Evolutionary conservation across 2,797 vertebrate genomes (phyloP).

Genomic region (Nyctalus aviator): DNA sequence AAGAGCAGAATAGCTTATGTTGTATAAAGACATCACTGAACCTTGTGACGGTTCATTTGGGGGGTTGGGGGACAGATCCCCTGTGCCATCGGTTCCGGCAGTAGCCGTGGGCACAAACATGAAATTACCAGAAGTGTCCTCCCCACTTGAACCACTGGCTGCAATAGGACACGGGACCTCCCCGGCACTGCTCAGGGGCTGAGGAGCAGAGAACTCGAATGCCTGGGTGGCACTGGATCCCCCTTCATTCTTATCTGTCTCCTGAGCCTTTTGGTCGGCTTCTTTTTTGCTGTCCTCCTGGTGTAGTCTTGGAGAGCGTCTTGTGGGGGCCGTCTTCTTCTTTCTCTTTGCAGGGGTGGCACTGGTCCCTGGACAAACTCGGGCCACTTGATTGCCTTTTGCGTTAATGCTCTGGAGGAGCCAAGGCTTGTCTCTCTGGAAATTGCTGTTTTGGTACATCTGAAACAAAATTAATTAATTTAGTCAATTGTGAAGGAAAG

Average conservation of each 20-base stretch:
- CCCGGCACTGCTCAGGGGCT: accelerated
- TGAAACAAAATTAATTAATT: conserved; percentile 47
- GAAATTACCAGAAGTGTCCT: background rate
- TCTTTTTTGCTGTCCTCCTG: accelerated
- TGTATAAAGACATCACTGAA: background rate
- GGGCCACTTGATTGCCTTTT: background rate
- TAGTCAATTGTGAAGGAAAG: background rate
- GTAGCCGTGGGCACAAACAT: accelerated
- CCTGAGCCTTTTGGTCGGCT: accelerated
- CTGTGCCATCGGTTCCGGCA: accelerated
- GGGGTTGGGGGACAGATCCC: background rate
- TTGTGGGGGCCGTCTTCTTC: background rate
- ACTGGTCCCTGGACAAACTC: accelerated
- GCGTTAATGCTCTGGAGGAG: conserved; percentile 44
- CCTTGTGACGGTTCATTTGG: accelerated
- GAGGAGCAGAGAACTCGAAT: accelerated
- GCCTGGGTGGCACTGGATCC: accelerated
- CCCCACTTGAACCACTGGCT: background rate
- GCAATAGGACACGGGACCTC: accelerated
- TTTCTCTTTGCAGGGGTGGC: background rate
- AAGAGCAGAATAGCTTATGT: background rate
- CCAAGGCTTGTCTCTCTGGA: conserved; percentile 53
- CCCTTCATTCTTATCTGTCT: background rate
- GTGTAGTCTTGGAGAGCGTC: background rate
- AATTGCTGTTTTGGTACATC: conserved; percentile 46